Conservation (phyloP, 1,140 invertebrate genomes). For the Capitella teleta region DNA sequence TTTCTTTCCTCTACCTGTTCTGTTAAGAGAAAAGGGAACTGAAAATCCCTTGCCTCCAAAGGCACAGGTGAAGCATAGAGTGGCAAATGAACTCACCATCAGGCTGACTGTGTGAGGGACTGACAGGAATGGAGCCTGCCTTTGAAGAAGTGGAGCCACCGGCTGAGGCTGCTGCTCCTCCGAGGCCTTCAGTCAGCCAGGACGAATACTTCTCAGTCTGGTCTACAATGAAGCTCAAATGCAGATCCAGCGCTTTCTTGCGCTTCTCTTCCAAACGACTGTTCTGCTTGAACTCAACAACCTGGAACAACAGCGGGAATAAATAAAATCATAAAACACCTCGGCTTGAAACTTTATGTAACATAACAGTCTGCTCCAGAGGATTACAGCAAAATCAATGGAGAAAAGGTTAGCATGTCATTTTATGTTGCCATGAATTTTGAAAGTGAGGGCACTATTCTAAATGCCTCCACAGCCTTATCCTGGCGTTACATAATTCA, state of each 20-base stretch:
- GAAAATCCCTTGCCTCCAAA: no score
- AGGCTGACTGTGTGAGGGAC: not conserved
- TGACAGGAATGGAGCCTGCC: not conserved
- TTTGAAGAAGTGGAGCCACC: not conserved
- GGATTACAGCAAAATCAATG: no score
- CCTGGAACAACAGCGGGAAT: constrained; percentile 38
- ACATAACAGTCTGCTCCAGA: no score
- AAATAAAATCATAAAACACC: no score
- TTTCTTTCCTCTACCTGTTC: no score
- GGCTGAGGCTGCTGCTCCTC: constrained; percentile 1
- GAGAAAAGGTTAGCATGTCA: no score
- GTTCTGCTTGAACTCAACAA: constrained; percentile 90
- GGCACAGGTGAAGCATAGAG: no score
- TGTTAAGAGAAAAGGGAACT: not conserved
- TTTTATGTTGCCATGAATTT: no score
- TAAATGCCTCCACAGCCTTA: no score
- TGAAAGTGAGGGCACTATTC: no score
- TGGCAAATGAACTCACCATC: constrained; percentile 2
- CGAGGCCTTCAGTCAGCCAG: constrained; percentile 43
- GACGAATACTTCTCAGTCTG: constrained; percentile 94
- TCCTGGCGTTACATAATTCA: no score
- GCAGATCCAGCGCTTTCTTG: constrained; percentile 90
- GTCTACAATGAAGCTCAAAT: constrained; percentile 95
- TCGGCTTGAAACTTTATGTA: no score
- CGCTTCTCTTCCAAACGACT: constrained; percentile 84